Evolutionary conservation across 2,888 invertebrate species (phyloP), one percentile per base, ranked within the genome.

Genomic region (Entomobrya proxima): DNA sequence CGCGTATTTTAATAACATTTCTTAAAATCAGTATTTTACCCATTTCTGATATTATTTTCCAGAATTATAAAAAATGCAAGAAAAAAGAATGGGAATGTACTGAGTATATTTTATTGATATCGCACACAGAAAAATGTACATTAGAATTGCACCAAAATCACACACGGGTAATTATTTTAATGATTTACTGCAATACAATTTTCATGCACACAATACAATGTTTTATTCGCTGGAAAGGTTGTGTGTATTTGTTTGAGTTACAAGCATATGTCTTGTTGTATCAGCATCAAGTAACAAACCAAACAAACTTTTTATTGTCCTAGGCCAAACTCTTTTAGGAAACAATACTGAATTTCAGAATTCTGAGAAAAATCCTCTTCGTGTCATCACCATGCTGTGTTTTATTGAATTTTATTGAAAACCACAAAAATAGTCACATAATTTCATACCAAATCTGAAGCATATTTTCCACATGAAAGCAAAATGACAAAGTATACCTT

Each of bases 381-480:
- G 30, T 58, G 58, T 58, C 35, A 75, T 50, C 52, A 52, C 5
- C 32, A 76, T n/a, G n/a, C n/a, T 35, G 47, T 44, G 21, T 27
- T 44, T 6, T 27, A 74, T 35, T 18, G 35, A 80, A 35, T 75
- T 75, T 82, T 47, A 75, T 82, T 11, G n/a, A 61, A 52, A 82
- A 82, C 75, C 75, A 50, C 82, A 69, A 81, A 81, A 82, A 35
- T 64, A 50, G 50, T 75, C 64, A 75, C 67, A 35, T 50, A 67
- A 75, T 50, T 64, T 64, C 15, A 32, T 75, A 35, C 27, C 35
- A 21, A 64, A 32, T 35, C 50, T 32, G 13, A 61, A 50, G 76
- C 52, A 30, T n/a, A 77, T 83, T 83, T 83, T 44, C 47, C 67
- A 55, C 77, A 76, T 77, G 82, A 47, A 67, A 76, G 55, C 83